These are phyloP conservation scores for Myopa tessellatipennis DNA, from an alignment of 2,888 invertebrate species.

Conservation along the genomic window DNA sequence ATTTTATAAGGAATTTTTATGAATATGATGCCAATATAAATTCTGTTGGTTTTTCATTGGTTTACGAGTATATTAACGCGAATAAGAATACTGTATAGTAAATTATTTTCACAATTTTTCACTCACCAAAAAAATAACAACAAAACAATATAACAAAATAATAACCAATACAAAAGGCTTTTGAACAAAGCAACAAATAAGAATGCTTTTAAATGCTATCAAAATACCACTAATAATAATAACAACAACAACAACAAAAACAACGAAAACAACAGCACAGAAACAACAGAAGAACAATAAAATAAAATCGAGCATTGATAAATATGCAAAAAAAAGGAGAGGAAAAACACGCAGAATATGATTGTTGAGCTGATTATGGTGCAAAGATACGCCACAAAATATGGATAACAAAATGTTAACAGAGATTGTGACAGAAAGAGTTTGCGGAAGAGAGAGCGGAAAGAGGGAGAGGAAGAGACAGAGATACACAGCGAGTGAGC, in stretches of 20 bases:
- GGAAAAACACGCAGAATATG: conserved; percentile 46
- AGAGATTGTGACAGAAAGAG: not conserved
- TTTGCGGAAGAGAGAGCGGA: not conserved
- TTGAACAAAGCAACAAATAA: not conserved
- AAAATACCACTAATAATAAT: conserved; percentile 2
- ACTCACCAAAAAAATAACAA: not conserved
- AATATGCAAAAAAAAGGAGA: conserved; percentile 50
- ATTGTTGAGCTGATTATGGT: conserved; percentile 51
- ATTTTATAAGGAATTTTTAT: too few species aligned
- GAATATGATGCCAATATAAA: not conserved
- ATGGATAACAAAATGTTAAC: conserved; percentile 16
- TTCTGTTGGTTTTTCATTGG: not conserved
- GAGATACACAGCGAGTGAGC: not conserved
- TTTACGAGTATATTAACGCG: not conserved
- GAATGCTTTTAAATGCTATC: conserved; percentile 32
- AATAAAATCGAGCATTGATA: conserved; percentile 24
- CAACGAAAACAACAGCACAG: not conserved
- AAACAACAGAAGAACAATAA: conserved; percentile 21
- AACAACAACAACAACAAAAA: conserved; percentile 2
- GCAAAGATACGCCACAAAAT: conserved; percentile 26
- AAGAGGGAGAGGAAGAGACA: not conserved
- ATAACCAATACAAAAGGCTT: not conserved
- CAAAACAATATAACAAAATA: not conserved
- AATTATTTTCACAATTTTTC: not conserved
- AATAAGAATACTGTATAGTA: too few species aligned